Base-by-base conservation (phyloP, 2,888 invertebrate genomes). In the Lithodes maja region DNA sequence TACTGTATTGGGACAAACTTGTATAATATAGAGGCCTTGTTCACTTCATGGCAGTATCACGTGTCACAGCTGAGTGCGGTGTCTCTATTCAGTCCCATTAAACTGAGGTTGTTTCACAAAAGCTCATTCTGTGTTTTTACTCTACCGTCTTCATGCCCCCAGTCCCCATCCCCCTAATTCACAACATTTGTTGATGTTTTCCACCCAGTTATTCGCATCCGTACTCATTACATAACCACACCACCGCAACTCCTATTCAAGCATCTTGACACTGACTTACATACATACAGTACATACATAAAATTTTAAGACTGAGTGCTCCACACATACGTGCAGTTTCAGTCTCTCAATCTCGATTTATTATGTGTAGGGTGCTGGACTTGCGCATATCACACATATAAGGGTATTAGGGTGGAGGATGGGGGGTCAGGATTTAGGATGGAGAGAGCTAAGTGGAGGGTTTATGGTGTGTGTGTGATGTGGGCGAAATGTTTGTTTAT, bases 1-100 rank as follows among this genome's bases (percentile, higher is more conserved):
- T 33, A n/a, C n/a, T n/a, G n/a, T n/a, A 33, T 33, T 33, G 33
- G 33, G 33, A 33, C 33, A 33, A 33, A 33, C 33, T 33, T 33
- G 33, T 33, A 33, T 33, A 33, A 33, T 33, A 33, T 33, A 33
- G 33, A 33, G 61, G 61, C 61, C 61, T 61, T 61, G 61, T 5
- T 61, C 61, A 61, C 61, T 12, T 61, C 5, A 61, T 61, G 61
- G 61, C 61, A 61, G 61, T 12, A 7, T 12, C 12, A 5, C 61
- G 0, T 61, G 61, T 12, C 61, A 7, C 61, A 61, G 12, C 12
- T 12, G 5, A 5, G 5, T 7, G 61, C 61, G 1, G 61, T 12
- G 7, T 61, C 61, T 12, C 61, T 61, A 61, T 61, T 61, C 75
- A 75, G 5, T 75, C n/a, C 75, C 75, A 75, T 75, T 75, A 7